Evolutionary conservation across 1,140 invertebrate species (phyloP).

Genomic region (Hycleus phaleratus): DNA sequence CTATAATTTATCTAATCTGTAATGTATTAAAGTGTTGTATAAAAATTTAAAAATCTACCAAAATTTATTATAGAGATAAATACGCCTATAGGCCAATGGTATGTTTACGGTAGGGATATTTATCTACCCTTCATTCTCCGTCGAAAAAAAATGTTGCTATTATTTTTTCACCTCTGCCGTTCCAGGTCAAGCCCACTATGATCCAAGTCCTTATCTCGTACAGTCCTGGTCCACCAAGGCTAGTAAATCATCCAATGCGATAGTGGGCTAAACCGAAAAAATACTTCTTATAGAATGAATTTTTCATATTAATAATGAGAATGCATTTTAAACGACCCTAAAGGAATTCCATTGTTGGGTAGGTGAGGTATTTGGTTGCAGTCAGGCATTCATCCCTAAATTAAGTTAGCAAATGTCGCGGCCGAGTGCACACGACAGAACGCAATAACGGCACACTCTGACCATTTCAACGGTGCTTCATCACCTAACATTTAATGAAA

Average conservation of each 20-base stretch:
- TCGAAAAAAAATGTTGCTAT: slow-evolving; percentile 28
- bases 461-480: slow-evolving; percentile 31
- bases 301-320: background rate
- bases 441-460: slow-evolving; percentile 30
- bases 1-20: too few relatives aligned
- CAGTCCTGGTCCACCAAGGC: slow-evolving; percentile 17
- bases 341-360: slow-evolving; percentile 22
- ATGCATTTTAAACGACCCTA: background rate
- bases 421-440: slow-evolving; percentile 28
- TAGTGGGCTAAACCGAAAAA: background rate
- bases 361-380: slow-evolving; percentile 21
- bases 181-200: slow-evolving; percentile 23
- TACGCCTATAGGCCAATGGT: slow-evolving; percentile 17
- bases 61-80: slow-evolving; percentile 24
- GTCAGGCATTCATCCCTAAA: slow-evolving; percentile 19
- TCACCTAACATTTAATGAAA: slow-evolving; percentile 35
- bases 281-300: background rate
- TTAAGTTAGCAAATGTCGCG: slow-evolving; percentile 34
- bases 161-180: slow-evolving; percentile 31
- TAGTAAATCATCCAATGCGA: slow-evolving; percentile 23
- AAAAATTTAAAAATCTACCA: background rate
- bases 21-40: too few relatives aligned
- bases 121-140: slow-evolving; percentile 24
- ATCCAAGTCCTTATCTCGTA: slow-evolving; percentile 22
- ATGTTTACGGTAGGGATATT: slow-evolving; percentile 22